Evolutionary conservation across 2,113 vertebrate genomes (phyloP), one percentile per base, ranked within the genome.

Genomic region (Gyps fulvus): DNA sequence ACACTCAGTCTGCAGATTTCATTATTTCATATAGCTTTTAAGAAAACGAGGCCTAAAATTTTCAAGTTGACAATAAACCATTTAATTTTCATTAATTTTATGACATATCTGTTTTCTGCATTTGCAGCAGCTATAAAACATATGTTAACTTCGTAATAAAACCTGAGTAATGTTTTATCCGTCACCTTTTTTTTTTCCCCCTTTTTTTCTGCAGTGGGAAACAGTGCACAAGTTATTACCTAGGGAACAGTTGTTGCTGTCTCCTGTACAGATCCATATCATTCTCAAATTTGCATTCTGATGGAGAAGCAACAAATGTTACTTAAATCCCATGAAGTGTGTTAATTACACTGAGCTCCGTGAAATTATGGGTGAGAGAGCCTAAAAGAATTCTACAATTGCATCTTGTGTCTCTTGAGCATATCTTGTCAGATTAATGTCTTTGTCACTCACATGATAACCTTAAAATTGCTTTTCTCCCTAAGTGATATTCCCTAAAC

Each of bases 221-320:
- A 85, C n/a, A 76, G 87, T 58, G 42, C 40, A 90, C 67, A 94
- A 97, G 95, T 93, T 96, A 98, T 96, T 97, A 98, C 88, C 89
- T 93, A 17, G 61, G 88, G 93, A 98, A 97, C 97, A 97, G 96
- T 98, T 97, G 97, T 96, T 97, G 78, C 88, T 52, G 5, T 96
- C 93, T 97, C 72, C 89, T 94, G 80, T 93, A 92, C 90, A 97
- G 97, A 98, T 98, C 94, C 94, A 82, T 98, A 98, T 97, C 95
- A 72, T 95, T 96, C 87, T 98, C 92, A 95, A 94, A 98, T 98
- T 98, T 98, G 95, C 97, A 98, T 98, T 97, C 96, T 95, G 95
- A 97, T 94, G 93, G 91, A 97, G 96, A 98, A 97, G 95, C 84
- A 98, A 96, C 96, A 98, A 98, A 97, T 97, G 97, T 96, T 98